Percentiles rank a stretch among this genome's conserved stretches.
phyloP scores from a whole-genome alignment of 2,888 invertebrate species.

The Mycalesis mineus region DNA sequence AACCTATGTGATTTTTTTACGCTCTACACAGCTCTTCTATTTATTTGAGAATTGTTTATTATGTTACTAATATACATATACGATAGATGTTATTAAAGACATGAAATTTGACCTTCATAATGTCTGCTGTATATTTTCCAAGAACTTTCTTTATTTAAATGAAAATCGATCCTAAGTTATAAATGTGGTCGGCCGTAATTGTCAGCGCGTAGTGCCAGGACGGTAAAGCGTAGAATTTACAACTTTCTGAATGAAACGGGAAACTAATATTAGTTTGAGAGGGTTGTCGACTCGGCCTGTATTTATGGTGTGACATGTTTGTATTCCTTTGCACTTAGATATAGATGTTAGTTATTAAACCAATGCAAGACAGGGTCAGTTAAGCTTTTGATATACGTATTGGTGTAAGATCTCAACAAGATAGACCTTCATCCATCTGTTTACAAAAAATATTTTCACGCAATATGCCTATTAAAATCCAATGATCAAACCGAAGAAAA shows the following conservation, averaged over 20 bases:
- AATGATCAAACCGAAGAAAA: no score
- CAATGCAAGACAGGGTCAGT: not conserved
- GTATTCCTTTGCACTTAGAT: constrained; percentile 12
- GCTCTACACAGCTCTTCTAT: no score
- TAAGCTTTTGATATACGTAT: no score
- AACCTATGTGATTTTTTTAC: no score
- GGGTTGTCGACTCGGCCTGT: constrained; percentile 37
- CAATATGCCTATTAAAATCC: no score
- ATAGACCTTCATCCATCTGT: no score
- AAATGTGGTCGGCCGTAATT: constrained; percentile 45
- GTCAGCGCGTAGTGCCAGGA: constrained; percentile 52
- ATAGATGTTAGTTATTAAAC: constrained; percentile 1
- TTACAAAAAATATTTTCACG: no score
- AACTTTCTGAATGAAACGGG: constrained; percentile 46
- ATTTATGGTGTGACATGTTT: constrained; percentile 31
- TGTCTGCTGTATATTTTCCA: constrained; percentile 10
- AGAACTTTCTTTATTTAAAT: constrained; percentile 36
- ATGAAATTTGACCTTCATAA: not conserved
- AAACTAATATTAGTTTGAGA: constrained; percentile 58
- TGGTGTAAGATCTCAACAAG: no score
- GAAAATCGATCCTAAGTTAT: constrained; percentile 40
- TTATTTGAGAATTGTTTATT: no score
- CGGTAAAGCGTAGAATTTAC: constrained; percentile 57
- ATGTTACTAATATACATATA: no score
- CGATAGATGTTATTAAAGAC: not conserved